Base-by-base conservation (phyloP, 1,140 invertebrate species). In the Ostrea denselamellosa region DNA sequence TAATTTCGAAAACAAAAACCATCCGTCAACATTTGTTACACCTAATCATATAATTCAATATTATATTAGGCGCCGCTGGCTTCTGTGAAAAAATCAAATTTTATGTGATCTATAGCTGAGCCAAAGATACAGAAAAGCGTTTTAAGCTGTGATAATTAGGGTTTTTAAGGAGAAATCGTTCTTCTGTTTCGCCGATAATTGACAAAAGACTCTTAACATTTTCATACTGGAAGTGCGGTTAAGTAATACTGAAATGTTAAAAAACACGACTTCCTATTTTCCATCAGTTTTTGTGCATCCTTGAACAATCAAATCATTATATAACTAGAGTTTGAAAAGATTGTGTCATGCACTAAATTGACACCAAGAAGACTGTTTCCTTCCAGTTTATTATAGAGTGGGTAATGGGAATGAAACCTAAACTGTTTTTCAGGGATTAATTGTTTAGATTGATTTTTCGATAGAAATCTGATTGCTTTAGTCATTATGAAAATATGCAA, bases 31-130 rank as follows among this genome's bases (percentile, higher is more conserved):
- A n/a, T 62, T n/a, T 62, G 56, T n/a, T n/a, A 7, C 56, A 19
- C 5, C n/a, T 19, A n/a, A 62, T 62, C n/a, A 62, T 62, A 62
- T 62, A 62, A 62, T 62, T 62, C n/a, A 62, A 17, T 19, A 62
- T 62, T 19, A 62, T 62, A 62, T n/a, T 19, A 17, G 56, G 14
- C 56, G 34, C 34, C 34, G 34, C 34, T 44, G n/a, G 56, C 14
- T 62, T 17, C 56, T 62, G 56, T 62, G n/a, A 62, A n/a, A 62
- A 62, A n/a, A 62, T 62, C n/a, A 62, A 62, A 19, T 62, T 62
- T 62, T 44, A 44, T 62, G 56, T n/a, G 56, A 19, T 62, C 56
- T 62, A n/a, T 62, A 62, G 19, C 17, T 62, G 17, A 62, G n/a
- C 17, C 5, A 19, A 62, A 62, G 17, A 0, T 7, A 62, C n/a